Base-by-base conservation (phyloP, 35 echinoderm and acorn worm genomes). In the Ophiothrix spiculata region DNA sequence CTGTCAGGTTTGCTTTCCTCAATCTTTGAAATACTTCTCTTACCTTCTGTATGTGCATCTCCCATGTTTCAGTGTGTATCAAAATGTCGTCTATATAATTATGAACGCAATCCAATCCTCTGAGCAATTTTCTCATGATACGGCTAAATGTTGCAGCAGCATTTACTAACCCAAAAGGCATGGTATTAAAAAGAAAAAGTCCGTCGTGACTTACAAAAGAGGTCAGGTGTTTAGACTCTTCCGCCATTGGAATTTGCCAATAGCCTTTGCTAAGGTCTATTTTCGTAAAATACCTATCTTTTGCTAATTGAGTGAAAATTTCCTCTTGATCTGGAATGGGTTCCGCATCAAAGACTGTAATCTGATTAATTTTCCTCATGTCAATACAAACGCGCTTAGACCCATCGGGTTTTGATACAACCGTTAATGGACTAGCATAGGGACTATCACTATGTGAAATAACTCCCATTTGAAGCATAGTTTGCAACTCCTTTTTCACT, bases 321-420 rank as follows among this genome's bases (percentile, higher is more conserved):
- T 79, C 89, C 29, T 86, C 89, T 31, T 76, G 89, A 32, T 85
- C 76, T 29, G 82, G 82, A 6, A 86, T 86, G 1, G 89, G 90
- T 75, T 92, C 89, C 32, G 84, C 76, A 54, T 92, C 90, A 81
- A 87, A 87, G 13, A 92, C 42, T 35, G 90, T 90, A 13, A 78
- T 79, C 32, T 36, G 35, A 74, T 91, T 91, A 10, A 87, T 34
- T 49, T 92, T 86, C 34, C 84, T 0, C 21, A 82, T 88, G 56
- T 92, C 90, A n/a, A 79, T 23, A 86, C 89, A 91, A 38, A 90
- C 77, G 40, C 83, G 35, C 38, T 86, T 86, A 19, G 82, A 75
- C 3, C 82, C 82, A 78, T 78, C 88, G 39, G 37, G 4, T 63
- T 85, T 91, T 78, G 56, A 87, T 1, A 91, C 74, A 14, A 76